Base-by-base conservation (phyloP, 1,140 invertebrate genomes). In the Archivesica marissinica region DNA sequence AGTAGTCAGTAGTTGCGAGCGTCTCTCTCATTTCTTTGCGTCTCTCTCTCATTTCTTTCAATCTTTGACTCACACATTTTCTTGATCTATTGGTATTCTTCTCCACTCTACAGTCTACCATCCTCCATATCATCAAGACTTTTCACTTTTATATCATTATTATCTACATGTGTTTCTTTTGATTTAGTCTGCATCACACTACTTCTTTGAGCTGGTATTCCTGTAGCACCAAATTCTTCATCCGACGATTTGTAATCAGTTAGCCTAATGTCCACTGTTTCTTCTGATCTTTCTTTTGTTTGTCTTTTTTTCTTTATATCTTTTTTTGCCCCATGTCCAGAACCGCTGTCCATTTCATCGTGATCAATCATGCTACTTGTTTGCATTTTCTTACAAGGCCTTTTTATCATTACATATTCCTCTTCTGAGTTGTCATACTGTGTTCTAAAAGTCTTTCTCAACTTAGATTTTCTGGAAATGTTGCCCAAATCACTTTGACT, bases 41-140 rank as follows among this genome's bases (percentile, higher is more conserved):
- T 23, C 38, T 70, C 47, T 44, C 23, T 30, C 30, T 47, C 20
- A 38, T 39, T 25, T 44, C 39, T 70, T 70, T 70, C 20, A 70
- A 23, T 70, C 66, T 70, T 23, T 70, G 35, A 15, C 35, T 25
- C 23, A 70, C 38, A 41, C 68, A 47, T 47, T 72, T 52, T 2
- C 50, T 72, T 20, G 28, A 33, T 20, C 15, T 28, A 41, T 17
- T 20, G 6, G 2, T 50, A 17, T 44, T 52, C 7, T 28, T 15
- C 20, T 72, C 23, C 17, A 23, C 50, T 9, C 2, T 28, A 56
- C 4, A 6, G 6, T 13, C 4, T 44, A 30, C n/a, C 13, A 72
- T 47, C 68, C 15, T 17, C 15, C 11, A 47, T 7, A n/a, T 72
- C 44, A 2, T 72, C 68, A 2, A 44, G 1, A 70, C 20, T 11